Evolutionary conservation across 2,888 invertebrate genomes (phyloP).

Genomic region (Smittia sp.): DNA sequence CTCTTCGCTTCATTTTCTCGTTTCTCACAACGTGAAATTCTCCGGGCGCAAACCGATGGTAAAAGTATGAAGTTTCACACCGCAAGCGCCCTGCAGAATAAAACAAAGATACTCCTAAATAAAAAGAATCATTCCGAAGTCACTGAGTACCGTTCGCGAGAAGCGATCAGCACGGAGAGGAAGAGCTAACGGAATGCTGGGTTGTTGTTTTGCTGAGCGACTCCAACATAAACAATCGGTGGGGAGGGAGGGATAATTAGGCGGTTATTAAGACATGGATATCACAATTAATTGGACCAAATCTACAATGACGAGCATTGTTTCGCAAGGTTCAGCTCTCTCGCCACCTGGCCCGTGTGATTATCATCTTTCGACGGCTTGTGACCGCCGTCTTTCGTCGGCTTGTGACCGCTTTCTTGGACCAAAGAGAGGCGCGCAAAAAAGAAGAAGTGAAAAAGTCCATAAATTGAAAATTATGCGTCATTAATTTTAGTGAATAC

Average conservation of each 20-base stretch:
- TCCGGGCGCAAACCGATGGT: constrained; percentile 15
- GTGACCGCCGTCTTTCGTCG: not conserved
- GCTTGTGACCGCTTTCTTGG: not conserved
- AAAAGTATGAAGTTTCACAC: constrained; percentile 32
- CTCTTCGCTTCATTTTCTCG: not conserved
- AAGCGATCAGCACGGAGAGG: not conserved
- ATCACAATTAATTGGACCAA: constrained; percentile 1
- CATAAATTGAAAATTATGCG: constrained; percentile 10
- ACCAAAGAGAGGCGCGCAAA: too few relatives aligned
- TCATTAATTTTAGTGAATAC: not conserved
- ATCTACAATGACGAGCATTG: not conserved
- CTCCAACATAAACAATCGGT: constrained; percentile 34
- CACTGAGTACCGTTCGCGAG: constrained; percentile 22
- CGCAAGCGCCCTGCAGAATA: not conserved
- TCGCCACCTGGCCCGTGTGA: not conserved
- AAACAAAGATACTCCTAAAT: constrained; percentile 11
- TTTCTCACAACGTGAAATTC: constrained; percentile 21
- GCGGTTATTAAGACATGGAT: constrained; percentile 7
- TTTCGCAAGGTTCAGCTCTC: not conserved
- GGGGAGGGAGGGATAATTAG: not conserved
- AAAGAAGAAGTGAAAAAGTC: not conserved
- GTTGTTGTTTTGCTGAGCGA: constrained; percentile 15
- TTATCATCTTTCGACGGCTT: not conserved
- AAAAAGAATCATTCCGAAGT: not conserved
- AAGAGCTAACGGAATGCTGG: constrained; percentile 6